Conservation (phyloP, 1,140 invertebrate species). For the Popillia japonica region DNA sequence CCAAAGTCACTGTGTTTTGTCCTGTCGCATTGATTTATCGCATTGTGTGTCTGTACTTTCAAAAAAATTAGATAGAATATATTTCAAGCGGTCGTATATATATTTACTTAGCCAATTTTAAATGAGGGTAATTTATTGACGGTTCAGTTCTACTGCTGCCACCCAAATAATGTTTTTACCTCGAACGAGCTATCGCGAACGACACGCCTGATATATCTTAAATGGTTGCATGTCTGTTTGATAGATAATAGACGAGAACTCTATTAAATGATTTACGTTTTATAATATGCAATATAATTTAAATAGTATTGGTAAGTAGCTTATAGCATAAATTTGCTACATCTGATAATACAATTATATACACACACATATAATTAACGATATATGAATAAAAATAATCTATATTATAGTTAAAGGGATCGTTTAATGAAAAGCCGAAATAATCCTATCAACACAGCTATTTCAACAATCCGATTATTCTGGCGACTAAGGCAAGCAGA, state of each 20-base stretch:
- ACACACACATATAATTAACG: background rate
- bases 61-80: background rate
- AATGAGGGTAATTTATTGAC: constrained; percentile 18
- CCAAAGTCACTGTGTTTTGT: background rate
- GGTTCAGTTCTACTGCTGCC: background rate
- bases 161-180: background rate
- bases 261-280: background rate
- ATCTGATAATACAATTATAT: no score
- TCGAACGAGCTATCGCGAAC: background rate
- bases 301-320: no score
- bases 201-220: background rate
- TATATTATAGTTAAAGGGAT: background rate
- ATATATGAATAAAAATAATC: background rate
- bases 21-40: background rate
- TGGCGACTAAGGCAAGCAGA: background rate
- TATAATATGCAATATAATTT: background rate
- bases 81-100: background rate
- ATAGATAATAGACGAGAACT: background rate
- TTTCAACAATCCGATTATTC: background rate
- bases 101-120: constrained; percentile 5
- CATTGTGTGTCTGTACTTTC: background rate
- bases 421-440: background rate
- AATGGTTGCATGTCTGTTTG: background rate
- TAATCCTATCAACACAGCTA: background rate
- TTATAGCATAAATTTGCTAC: no score